Base-by-base conservation (phyloP, 2,888 invertebrate genomes). In the Azorinus chamasolen region DNA sequence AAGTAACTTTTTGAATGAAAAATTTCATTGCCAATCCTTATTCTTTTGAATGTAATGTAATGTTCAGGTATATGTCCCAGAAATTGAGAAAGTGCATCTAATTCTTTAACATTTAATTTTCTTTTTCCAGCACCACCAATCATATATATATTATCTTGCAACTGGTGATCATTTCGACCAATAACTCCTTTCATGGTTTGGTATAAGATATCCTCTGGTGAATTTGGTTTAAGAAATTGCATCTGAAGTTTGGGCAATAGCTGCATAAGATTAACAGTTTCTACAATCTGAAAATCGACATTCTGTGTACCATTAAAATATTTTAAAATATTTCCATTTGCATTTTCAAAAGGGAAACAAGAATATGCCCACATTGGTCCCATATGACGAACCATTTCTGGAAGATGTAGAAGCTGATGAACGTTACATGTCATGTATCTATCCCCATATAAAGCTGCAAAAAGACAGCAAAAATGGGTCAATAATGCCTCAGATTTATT, bases 331-430 rank as follows among this genome's bases (percentile, higher is more conserved):
- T 69, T 57, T 25, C 69, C 61, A 69, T 69, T 69, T 24, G 39
- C 48, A 54, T 48, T 41, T 68, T 37, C 72, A 43, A 37, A 59
- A 20, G 79, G 64, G 53, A 83, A 83, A 54, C 83, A 83, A 4
- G 79, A 79, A 59, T 74, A 79, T 18, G 51, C 73, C 80, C 78
- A 80, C 12, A 78, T 41, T 45, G 80, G 80, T 25, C 83, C 79
- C 18, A 74, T 25, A 43, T 83, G 58, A 24, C 37, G 20, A 16
- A 80, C 83, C 54, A 64, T 66, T 25, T 68, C 25, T 32, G 73
- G 50, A 22, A 79, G 57, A 59, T 83, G 79, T 6, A 79, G 22
- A 0, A 83, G 71, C 20, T 61, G 58, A 55, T 71, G 83, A 41
- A 83, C 66, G 66, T 79, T 83, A 8, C 62, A 48, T 41, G 75